These are phyloP conservation scores for Coregonus clupeaformis DNA, from an alignment of 2,113 vertebrate species.

Conservation along the genomic window DNA sequence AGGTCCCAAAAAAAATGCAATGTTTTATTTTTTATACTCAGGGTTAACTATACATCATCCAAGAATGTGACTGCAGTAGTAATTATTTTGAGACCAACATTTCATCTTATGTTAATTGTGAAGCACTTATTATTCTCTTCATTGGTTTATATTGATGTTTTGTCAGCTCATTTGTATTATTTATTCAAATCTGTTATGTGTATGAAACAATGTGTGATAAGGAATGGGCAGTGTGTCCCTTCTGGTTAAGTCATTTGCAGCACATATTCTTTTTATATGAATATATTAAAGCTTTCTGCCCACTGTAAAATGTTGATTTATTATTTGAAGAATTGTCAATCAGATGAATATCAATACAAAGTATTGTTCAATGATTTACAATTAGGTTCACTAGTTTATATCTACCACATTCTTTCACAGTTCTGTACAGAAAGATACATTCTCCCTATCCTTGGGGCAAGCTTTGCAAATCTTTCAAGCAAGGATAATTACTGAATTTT, in stretches of 20 bases:
- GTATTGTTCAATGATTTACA: background rate
- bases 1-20: background rate
- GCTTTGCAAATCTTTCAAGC: no score
- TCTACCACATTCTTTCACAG: no score
- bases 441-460: no score
- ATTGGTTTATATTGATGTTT: background rate
- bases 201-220: background rate
- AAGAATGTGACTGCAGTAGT: background rate
- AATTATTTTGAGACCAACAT: conserved; percentile 1
- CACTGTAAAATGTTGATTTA: background rate
- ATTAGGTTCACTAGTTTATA: no score
- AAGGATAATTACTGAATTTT: no score
- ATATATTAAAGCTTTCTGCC: conserved; percentile 3
- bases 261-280: background rate
- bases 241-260: background rate
- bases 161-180: background rate
- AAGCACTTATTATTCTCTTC: background rate
- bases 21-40: background rate
- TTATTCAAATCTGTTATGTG: conserved; percentile 6
- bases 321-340: background rate
- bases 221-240: conserved; percentile 1
- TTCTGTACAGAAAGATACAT: no score
- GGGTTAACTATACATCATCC: background rate
- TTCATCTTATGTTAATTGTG: background rate
- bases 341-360: background rate